Conservation (phyloP, 2,797 vertebrate genomes). For the Erethizon dorsatum region DNA sequence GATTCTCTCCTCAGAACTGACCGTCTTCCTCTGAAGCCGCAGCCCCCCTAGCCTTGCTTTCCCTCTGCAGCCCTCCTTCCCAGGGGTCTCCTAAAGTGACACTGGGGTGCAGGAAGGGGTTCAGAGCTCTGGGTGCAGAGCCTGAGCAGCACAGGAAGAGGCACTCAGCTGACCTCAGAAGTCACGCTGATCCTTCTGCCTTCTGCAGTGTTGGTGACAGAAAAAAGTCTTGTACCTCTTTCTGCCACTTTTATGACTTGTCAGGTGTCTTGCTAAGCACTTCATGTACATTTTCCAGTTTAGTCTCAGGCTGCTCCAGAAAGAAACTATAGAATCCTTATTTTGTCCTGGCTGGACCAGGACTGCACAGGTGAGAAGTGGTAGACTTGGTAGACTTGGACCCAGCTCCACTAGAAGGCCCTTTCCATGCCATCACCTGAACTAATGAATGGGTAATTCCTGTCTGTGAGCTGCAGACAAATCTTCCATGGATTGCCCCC, state of each 20-base stretch:
- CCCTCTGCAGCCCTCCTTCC: accelerated
- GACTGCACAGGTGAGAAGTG: not conserved
- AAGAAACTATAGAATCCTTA: no score
- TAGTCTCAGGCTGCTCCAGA: not conserved
- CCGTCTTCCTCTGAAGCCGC: not conserved
- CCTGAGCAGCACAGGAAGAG: not conserved
- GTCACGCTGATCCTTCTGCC: no score
- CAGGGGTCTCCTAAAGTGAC: not conserved
- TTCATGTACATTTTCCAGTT: not conserved
- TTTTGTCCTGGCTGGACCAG: not conserved
- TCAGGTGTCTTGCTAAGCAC: not conserved
- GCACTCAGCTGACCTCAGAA: not conserved
- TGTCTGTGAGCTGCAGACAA: accelerated
- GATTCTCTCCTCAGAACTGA: not conserved
- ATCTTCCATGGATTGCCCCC: accelerated
- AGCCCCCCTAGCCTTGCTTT: accelerated
- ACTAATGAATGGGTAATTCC: accelerated
- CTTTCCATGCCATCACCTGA: accelerated
- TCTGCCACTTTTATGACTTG: accelerated
- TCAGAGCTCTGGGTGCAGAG: not conserved
- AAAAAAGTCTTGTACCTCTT: accelerated
- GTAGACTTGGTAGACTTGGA: accelerated
- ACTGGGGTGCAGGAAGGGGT: not conserved
- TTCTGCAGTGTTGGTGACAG: accelerated
- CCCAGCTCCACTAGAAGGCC: not conserved